These are phyloP conservation scores for Orchesella cincta DNA, from an alignment of 1,140 invertebrate species.

Conservation along the genomic window DNA sequence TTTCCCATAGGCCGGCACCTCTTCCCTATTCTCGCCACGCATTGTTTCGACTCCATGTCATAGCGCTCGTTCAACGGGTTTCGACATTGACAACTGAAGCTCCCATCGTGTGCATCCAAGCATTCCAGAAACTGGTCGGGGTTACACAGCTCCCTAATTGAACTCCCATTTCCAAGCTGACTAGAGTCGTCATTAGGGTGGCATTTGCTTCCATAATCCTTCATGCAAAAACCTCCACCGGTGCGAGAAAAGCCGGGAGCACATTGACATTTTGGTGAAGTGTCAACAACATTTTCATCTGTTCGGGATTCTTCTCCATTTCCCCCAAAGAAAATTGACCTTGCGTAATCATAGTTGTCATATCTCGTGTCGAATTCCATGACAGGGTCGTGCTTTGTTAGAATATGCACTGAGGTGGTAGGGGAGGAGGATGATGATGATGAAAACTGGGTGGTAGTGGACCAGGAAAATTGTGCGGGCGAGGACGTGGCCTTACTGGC, in stretches of 20 bases:
- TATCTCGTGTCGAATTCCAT: not conserved
- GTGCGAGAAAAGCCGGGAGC: constrained; percentile 20
- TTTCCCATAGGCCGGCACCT: constrained; percentile 11
- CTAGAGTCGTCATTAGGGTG: too few relatives aligned
- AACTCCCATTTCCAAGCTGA: too few relatives aligned
- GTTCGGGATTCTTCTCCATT: not conserved
- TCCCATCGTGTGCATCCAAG: constrained; percentile 26
- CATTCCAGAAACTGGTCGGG: constrained; percentile 33
- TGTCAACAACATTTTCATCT: not conserved
- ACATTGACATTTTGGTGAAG: constrained; percentile 25
- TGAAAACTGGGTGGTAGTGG: too few relatives aligned
- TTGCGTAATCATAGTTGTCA: not conserved
- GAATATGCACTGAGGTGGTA: not conserved
- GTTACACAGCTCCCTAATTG: constrained; percentile 29
- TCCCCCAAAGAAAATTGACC: not conserved
- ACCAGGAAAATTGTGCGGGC: too few relatives aligned
- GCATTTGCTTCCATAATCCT: constrained; percentile 31
- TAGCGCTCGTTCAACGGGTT: constrained; percentile 40
- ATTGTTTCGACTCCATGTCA: constrained; percentile 10
- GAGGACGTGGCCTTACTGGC: not conserved
- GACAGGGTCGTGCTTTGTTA: not conserved
- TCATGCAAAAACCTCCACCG: constrained; percentile 22
- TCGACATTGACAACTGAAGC: constrained; percentile 37
- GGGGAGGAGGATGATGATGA: not conserved
- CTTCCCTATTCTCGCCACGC: constrained; percentile 31